These are phyloP conservation scores for Suricata suricatta DNA, from an alignment of 2,113 vertebrate genomes.

Conservation along the genomic window DNA sequence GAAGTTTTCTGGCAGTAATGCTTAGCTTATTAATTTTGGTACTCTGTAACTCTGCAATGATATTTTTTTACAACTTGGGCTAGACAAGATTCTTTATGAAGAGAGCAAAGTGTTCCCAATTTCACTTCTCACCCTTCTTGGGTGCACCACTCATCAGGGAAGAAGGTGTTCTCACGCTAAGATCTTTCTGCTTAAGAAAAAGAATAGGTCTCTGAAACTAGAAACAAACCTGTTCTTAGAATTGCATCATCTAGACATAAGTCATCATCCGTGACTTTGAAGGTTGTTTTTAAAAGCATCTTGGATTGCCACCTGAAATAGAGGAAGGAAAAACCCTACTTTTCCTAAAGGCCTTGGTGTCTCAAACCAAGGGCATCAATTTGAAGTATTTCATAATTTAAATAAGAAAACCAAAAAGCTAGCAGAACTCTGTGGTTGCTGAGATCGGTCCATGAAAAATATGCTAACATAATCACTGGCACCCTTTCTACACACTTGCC, in stretches of 20 bases:
- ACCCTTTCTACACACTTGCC: neutral
- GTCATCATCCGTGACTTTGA: neutral
- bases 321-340: neutral
- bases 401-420: neutral
- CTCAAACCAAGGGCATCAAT: neutral
- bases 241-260: neutral
- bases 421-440: neutral
- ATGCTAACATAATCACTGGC: neutral
- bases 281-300: neutral
- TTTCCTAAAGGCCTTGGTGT: neutral
- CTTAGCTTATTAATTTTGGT: neutral
- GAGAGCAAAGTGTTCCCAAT: neutral
- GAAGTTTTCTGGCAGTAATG: neutral
- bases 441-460: neutral
- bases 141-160: neutral
- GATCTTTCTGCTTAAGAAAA: constrained; percentile 53
- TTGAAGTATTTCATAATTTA: constrained; percentile 35
- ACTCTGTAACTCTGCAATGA: neutral
- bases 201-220: neutral
- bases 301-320: neutral
- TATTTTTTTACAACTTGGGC: constrained; percentile 1
- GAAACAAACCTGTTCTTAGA: neutral
- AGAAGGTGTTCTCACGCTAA: constrained; percentile 1
- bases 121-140: constrained; percentile 12
- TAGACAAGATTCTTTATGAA: neutral